These are phyloP conservation scores for Dinocampus coccinellae DNA, from an alignment of 2,888 invertebrate genomes.

Conservation along the genomic window DNA sequence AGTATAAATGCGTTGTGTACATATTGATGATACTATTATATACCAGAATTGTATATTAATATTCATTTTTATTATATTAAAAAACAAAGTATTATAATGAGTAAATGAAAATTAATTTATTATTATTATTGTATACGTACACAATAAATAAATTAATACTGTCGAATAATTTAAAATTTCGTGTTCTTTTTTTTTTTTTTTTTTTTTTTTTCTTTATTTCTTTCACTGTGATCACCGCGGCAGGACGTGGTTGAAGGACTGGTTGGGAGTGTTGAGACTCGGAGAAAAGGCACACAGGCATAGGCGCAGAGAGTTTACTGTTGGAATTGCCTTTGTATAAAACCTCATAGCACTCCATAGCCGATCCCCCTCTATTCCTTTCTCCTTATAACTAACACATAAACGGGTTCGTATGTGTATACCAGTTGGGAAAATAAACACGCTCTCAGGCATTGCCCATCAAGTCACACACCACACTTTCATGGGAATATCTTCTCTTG, in stretches of 20 bases:
- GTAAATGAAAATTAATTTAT: too few species aligned
- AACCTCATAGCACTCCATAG: background rate
- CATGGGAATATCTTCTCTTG: background rate
- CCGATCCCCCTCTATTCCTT: background rate
- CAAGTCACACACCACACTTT: background rate
- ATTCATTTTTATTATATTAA: too few species aligned
- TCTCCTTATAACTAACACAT: background rate
- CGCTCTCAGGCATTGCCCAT: background rate
- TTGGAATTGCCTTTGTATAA: slow-evolving; percentile 2
- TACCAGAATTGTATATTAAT: too few species aligned
- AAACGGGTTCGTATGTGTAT: background rate
- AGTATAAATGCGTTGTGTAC: too few species aligned
- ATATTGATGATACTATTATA: too few species aligned
- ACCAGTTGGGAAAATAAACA: background rate
- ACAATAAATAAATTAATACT: too few species aligned
- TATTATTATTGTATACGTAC: too few species aligned
- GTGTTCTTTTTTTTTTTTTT: too few species aligned
- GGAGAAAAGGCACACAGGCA: background rate
- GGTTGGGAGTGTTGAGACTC: background rate
- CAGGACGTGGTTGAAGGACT: background rate
- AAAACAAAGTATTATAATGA: too few species aligned
- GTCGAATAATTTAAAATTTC: too few species aligned
- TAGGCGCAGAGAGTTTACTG: slow-evolving; percentile 15
- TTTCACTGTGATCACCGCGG: background rate
- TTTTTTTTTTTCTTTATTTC: too few species aligned